A percentile compares a stretch with the other conserved stretches of the same genome.
Conservation (phyloP, 2,888 invertebrate species). For the Volucella inflata region DNA sequence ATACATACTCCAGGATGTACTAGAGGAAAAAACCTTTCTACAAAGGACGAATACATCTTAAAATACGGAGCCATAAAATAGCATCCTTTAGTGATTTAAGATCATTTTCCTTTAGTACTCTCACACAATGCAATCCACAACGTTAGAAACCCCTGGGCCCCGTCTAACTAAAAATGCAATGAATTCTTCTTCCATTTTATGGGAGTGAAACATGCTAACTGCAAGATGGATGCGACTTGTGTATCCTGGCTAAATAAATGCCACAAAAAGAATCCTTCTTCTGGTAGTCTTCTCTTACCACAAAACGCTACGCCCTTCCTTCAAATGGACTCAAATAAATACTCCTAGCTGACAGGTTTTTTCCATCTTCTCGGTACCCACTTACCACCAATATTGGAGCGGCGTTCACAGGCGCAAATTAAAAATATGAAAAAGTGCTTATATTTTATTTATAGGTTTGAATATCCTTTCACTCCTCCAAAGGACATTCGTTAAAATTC, state of each 20-base stretch:
- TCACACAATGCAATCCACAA: conserved; percentile 55
- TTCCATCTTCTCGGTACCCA: conserved; percentile 3
- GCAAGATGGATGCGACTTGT: conserved; percentile 74
- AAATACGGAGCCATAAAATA: conserved; percentile 69
- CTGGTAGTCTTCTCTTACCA: not conserved
- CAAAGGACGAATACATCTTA: conserved; percentile 70
- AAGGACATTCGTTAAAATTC: conserved; percentile 57
- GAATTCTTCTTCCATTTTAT: conserved; percentile 73
- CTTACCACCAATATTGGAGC: not conserved
- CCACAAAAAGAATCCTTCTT: conserved; percentile 22
- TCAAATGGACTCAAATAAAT: conserved; percentile 55
- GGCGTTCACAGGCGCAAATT: conserved; percentile 9
- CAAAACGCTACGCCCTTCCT: conserved; percentile 13
- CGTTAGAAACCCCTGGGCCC: not conserved
- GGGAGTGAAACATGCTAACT: conserved; percentile 76
- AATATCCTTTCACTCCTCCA: conserved; percentile 6
- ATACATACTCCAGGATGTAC: not conserved
- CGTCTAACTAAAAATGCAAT: conserved; percentile 60
- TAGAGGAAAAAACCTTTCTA: conserved; percentile 18
- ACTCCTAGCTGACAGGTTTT: conserved; percentile 45
- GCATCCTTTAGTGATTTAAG: conserved; percentile 73
- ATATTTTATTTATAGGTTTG: conserved; percentile 71
- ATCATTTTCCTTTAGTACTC: conserved; percentile 65
- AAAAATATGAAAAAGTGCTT: conserved; percentile 38
- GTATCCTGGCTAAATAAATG: conserved; percentile 68